Base-by-base conservation (phyloP, 2,797 vertebrate genomes). In the Tauraco hartlaubi region DNA sequence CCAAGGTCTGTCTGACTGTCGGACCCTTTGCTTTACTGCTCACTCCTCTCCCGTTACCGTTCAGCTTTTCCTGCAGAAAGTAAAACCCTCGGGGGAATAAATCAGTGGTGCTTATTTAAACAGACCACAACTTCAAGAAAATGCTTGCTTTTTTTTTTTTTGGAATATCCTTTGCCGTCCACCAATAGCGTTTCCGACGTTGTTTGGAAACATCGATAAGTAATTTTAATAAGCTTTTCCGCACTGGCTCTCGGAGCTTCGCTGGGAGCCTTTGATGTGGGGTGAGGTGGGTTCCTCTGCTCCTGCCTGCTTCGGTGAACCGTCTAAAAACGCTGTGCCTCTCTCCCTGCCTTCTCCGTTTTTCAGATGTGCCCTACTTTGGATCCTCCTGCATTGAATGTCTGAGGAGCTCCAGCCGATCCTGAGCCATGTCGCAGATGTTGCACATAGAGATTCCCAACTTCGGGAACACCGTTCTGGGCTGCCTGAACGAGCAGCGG, bases 361-460 rank as follows among this genome's bases (percentile, higher is more conserved):
- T 92, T 82, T 19, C 97, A 98, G 98, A 98, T 98, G 98, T 96
- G 96, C 97, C 96, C 97, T 88, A 55, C 94, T 92, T 83, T 76
- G 95, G 96, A 95, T 63, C 58, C 75, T 25, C 86, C 96, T 92
- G 87, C 90, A 74, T 95, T 97, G 98, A 97, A 96, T 96, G 95
- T 86, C 96, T 95, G 88, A 98, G 97, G 91, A 95, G 91, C 43
- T 88, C 92, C 78, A 43, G 79, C 90, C 72, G 58, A 43, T 5
- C 83, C 73, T 92, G 97, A 97, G 93, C 98, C 98, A 99, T 99
- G 99, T 99, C 99, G 93, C 99, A 99, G 98, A 98, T 99, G 98
- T 98, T 99, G 98, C 99, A 99, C 97, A 99, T 99, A 97, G 99
- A 99, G 98, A 99, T 99, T 97, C 99, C 99, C 76, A 99, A 99